Conservation (phyloP, 2,888 invertebrate species). For the Pilophorus perplexus region DNA sequence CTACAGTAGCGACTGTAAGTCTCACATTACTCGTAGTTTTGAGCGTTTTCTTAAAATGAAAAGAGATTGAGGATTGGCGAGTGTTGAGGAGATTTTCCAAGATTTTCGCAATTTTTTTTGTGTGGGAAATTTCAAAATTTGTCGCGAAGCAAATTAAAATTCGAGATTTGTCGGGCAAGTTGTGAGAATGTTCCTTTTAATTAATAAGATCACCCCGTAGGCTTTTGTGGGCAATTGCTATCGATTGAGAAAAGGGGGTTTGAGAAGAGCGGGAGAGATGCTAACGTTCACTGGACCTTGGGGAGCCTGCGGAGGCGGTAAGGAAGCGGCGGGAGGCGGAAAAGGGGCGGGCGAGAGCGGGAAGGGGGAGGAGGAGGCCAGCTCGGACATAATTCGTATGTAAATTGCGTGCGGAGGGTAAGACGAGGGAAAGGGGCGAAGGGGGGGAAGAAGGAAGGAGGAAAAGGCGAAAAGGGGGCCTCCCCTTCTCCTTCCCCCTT, state of each 20-base stretch:
- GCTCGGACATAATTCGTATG: conserved; percentile 43
- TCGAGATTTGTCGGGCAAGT: not conserved
- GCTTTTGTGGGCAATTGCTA: conserved; percentile 37
- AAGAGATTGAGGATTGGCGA: no score
- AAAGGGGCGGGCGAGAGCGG: not conserved
- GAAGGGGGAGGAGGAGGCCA: conserved; percentile 4
- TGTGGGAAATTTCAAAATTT: no score
- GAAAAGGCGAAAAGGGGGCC: not conserved
- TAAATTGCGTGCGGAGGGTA: conserved; percentile 35
- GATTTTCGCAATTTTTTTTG: no score
- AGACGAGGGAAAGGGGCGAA: not conserved
- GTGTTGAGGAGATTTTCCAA: no score
- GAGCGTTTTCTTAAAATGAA: no score
- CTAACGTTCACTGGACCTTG: conserved; percentile 31
- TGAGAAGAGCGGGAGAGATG: conserved; percentile 19
- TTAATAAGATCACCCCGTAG: conserved; percentile 26
- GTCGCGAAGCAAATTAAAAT: no score
- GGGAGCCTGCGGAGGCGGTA: conserved; percentile 7
- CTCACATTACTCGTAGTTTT: no score
- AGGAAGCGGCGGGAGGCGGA: not conserved
- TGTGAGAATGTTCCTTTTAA: conserved; percentile 11
- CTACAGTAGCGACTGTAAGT: no score
- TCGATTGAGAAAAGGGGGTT: conserved; percentile 35
- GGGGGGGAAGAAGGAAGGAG: not conserved
- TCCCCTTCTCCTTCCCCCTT: no score